Percentiles rank a stretch among this genome's conserved stretches.
Evolutionary conservation across 2,888 invertebrate genomes (phyloP).

Genomic region (Pimpla rufipes): DNA sequence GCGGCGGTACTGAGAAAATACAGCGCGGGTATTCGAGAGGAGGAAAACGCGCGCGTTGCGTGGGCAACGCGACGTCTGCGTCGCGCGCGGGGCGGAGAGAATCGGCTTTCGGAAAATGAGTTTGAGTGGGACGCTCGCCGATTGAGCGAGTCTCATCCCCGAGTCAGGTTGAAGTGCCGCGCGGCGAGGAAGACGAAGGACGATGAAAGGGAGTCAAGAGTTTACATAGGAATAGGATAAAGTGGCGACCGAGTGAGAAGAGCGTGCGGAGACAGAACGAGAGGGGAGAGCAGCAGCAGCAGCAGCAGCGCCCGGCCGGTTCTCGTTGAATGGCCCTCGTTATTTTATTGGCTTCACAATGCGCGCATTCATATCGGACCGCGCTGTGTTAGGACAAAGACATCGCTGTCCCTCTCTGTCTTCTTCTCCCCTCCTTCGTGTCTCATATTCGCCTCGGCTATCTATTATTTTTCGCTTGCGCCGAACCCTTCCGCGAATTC

Average conservation of each 20-base stretch:
- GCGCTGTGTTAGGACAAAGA: constrained; percentile 58
- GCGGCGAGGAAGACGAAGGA: constrained; percentile 8
- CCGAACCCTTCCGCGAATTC: constrained; percentile 5
- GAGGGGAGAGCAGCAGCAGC: constrained; percentile 47
- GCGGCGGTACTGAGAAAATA: neutral
- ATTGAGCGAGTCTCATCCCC: neutral
- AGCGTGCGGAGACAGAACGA: constrained; percentile 24
- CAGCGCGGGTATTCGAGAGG: neutral
- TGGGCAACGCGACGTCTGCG: neutral
- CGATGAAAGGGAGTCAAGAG: constrained; percentile 37
- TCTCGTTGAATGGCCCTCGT: constrained; percentile 66
- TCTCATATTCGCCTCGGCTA: too few relatives aligned
- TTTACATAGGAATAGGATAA: constrained; percentile 56
- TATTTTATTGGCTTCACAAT: constrained; percentile 70
- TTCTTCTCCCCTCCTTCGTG: constrained; percentile 17
- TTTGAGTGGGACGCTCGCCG: constrained; percentile 8
- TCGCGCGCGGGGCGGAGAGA: too few relatives aligned
- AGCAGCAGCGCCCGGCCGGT: constrained; percentile 40
- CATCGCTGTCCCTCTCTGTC: constrained; percentile 45
- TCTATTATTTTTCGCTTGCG: too few relatives aligned
- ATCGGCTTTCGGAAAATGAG: constrained; percentile 20
- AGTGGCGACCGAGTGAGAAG: constrained; percentile 45
- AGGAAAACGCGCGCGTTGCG: neutral
- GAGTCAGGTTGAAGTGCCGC: constrained; percentile 24
- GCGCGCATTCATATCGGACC: constrained; percentile 66